Evolutionary conservation across 2,113 vertebrate species (phyloP).

Genomic region (Prinia subflava): DNA sequence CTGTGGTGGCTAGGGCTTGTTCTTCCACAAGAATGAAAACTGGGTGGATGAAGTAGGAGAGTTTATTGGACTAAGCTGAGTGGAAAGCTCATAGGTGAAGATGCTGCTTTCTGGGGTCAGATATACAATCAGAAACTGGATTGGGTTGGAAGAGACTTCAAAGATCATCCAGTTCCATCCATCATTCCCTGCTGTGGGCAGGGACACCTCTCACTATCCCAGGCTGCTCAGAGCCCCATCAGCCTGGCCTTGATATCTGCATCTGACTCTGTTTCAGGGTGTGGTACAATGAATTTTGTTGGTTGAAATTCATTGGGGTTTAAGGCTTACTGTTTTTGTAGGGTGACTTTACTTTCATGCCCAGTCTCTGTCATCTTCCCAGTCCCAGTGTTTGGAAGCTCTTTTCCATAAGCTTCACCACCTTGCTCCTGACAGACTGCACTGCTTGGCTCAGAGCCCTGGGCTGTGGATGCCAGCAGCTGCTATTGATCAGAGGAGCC

Average conservation of each 20-base stretch:
- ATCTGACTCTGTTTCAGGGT: not conserved
- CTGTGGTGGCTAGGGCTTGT: not conserved
- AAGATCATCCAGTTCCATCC: not conserved
- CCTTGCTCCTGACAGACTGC: not conserved
- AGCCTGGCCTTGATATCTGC: not conserved
- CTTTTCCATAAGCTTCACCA: not conserved
- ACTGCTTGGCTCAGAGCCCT: not conserved
- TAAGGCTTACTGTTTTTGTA: not conserved
- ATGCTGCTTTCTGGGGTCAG: not conserved
- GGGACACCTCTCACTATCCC: not conserved
- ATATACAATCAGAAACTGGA: not conserved
- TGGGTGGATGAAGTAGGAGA: not conserved
- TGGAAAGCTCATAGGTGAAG: not conserved
- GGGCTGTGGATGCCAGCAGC: not conserved
- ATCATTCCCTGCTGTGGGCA: accelerated
- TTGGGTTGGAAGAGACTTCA: not conserved
- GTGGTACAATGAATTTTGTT: not conserved
- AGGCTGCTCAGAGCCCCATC: not conserved
- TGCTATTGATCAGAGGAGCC: not conserved
- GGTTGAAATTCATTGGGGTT: not conserved
- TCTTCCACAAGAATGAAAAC: not conserved
- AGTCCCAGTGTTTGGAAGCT: not conserved
- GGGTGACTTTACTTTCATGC: not conserved
- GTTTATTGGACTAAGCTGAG: not conserved
- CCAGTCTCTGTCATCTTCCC: not conserved